Evolutionary conservation across 1,140 invertebrate genomes (phyloP).

Genomic region (Sitodiplosis mosellana): DNA sequence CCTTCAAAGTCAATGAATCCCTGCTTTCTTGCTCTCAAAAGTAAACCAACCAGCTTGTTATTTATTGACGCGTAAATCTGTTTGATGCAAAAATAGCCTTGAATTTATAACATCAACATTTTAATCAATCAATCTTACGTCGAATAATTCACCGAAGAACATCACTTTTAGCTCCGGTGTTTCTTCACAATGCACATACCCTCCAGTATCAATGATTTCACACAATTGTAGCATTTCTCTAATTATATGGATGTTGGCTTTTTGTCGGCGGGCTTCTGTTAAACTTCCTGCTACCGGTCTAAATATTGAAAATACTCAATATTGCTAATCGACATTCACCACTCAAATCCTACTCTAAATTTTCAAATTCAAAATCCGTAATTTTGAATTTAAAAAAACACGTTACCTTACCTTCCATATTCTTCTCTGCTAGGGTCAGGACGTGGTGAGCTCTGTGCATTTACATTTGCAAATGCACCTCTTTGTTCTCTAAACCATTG

Average conservation of each 20-base stretch:
- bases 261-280: constrained; percentile 74
- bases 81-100: constrained; percentile 23
- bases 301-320: constrained; percentile 38
- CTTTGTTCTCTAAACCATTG: too few relatives aligned
- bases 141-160: constrained; percentile 77
- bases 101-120: too few relatives aligned
- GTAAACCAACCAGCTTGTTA: constrained; percentile 82
- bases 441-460: too few relatives aligned
- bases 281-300: constrained; percentile 76
- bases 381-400: too few relatives aligned
- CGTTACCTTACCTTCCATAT: too few relatives aligned
- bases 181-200: constrained; percentile 40
- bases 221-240: constrained; percentile 84
- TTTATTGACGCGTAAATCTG: constrained; percentile 84
- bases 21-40: constrained; percentile 82
- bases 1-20: constrained; percentile 82
- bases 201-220: constrained; percentile 74
- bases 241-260: constrained; percentile 70
- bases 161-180: constrained; percentile 50
- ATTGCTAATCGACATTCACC: too few relatives aligned
- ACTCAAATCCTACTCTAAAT: too few relatives aligned
- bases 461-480: too few relatives aligned
- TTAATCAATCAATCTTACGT: constrained; percentile 19
- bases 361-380: too few relatives aligned
- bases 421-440: too few relatives aligned